Evolutionary conservation across 2,113 vertebrate species (phyloP).

Genomic region (Aegithalos caudatus): DNA sequence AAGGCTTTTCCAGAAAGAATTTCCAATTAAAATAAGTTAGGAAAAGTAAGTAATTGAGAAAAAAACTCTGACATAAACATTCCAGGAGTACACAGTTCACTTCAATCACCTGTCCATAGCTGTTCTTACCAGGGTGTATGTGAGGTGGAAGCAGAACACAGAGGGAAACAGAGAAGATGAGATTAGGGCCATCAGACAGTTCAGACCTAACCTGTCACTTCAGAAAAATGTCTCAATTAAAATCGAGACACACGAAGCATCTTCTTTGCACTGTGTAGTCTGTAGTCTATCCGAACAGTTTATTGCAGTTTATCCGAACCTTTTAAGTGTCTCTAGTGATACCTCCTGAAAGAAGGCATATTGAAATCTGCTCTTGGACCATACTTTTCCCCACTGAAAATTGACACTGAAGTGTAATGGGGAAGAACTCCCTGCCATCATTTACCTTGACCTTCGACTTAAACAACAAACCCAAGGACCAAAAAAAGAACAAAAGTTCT

Average conservation of each 20-base stretch:
- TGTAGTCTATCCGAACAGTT: too few species aligned
- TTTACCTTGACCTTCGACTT: conserved; percentile 40
- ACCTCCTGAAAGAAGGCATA: not conserved
- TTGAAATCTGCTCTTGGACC: conserved; percentile 37
- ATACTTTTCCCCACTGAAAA: conserved; percentile 30
- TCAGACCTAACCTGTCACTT: not conserved
- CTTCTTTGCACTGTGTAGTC: not conserved
- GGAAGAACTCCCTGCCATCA: conserved; percentile 38
- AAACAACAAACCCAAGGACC: not conserved
- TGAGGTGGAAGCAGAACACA: not conserved
- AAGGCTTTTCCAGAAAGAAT: not conserved
- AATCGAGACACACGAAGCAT: not conserved
- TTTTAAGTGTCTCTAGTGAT: not conserved
- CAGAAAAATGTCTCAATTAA: not conserved
- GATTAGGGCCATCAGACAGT: not conserved
- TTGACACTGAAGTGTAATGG: not conserved
- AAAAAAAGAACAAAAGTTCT: conserved; percentile 12
- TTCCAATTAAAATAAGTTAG: not conserved
- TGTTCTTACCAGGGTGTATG: not conserved
- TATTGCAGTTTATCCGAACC: not conserved
- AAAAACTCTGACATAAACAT: not conserved
- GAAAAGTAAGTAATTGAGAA: not conserved
- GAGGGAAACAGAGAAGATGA: not conserved
- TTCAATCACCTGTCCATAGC: not conserved
- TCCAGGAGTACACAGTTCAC: not conserved